phyloP scores from a whole-genome alignment of 2,113 vertebrate species.

The Anolis carolinensis region DNA sequence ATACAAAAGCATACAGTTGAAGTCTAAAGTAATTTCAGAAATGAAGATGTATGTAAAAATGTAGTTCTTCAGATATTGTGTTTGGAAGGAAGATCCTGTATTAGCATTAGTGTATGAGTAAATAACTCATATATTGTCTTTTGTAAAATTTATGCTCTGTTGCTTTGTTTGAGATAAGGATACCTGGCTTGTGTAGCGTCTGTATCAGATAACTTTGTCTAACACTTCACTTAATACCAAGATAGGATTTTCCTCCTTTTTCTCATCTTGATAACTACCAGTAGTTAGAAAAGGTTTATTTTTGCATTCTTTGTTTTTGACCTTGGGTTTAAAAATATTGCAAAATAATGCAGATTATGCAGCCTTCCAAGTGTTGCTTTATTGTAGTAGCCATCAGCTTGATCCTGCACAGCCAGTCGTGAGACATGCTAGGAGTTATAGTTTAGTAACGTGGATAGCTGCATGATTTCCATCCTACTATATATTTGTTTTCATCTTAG shows the following conservation, averaged over 20 bases:
- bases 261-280: neutral
- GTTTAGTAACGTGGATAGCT: too few relatives aligned
- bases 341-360: neutral
- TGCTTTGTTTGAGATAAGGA: neutral
- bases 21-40: neutral
- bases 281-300: neutral
- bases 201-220: neutral
- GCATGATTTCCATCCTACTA: too few relatives aligned
- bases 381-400: too few relatives aligned
- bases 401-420: neutral
- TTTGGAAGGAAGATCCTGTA: neutral
- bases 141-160: rapidly evolving
- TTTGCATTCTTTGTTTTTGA: neutral
- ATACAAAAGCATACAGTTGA: rapidly evolving
- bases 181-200: neutral
- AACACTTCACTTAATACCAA: neutral
- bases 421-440: neutral
- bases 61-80: neutral
- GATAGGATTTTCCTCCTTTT: neutral
- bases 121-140: neutral
- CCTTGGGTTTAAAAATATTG: neutral
- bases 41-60: neutral
- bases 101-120: neutral
- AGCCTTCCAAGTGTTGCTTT: too few relatives aligned
- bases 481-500: neutral